Base-by-base conservation (phyloP, 2,797 vertebrate genomes). In the Rhodeus uyekii region DNA sequence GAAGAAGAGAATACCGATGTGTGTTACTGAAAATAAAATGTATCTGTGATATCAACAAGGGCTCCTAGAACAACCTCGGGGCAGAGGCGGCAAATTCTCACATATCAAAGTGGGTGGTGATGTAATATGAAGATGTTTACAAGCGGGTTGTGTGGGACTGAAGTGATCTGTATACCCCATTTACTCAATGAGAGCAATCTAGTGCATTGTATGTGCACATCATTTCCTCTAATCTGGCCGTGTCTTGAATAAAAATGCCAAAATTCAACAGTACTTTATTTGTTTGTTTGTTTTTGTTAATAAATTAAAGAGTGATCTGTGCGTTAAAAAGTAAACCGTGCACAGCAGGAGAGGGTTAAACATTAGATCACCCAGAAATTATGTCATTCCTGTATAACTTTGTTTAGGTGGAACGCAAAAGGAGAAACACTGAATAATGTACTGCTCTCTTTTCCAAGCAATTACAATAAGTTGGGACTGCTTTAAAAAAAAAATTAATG, bases 1-100 rank as follows among this genome's bases (percentile, higher is more conserved):
- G 19, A 32, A 32, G 34, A 74, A 27, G 46, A 27, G n/a, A 76
- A 36, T 53, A 32, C 50, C 14, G 38, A 32, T 61, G 65, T n/a
- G 64, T 67, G 48, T 39, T 27, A 65, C 29, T 69, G 46, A 27
- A 75, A 46, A 46, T 32, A 76, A 68, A 71, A 22, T 24, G 6
- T 81, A 48, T 60, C 44, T 68, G 46, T 76, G 65, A 50, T 34
- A 65, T 55, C 38, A 36, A 14, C 71, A 64, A 55, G 36, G 18
- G 63, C 22, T 82, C 36, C 53, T 14, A 55, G 24, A 67, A 76
- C 48, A 76, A 76, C 63, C 60, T 53, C 67, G 71, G 67, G 67
- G 75, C 75, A 72, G 76, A 63, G n/a, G 58, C 38, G 22, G 68
- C 68, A 81, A 29, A 19, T 58, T 64, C 24, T 19, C 39, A 68